Evolutionary conservation across 2,113 vertebrate genomes (phyloP), one percentile per base, ranked within the genome.

Genomic region (Lycocorax pyrrhopterus): DNA sequence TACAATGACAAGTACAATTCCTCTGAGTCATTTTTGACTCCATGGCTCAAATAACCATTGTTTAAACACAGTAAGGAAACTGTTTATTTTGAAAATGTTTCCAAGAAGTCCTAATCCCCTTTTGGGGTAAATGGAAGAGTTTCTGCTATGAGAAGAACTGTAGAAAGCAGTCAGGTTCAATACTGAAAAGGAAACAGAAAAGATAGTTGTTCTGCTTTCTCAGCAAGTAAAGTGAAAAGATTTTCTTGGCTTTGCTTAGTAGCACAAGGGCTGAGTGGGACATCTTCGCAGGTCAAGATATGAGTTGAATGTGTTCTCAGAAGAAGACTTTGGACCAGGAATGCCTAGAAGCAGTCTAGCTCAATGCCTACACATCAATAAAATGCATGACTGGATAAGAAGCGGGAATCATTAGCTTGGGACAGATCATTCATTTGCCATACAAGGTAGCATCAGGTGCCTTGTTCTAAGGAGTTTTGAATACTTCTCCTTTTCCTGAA

Each of bases 11-110:
- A 89, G 49, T 89, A 78, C 63, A 83, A 87, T 60, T 95, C 39
- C 87, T 82, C 81, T 83, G 84, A 96, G 83, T 93, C 67, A 60
- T 87, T 93, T 93, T 90, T 94, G 91, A 93, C 32, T 94, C 41
- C 27, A 2, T 84, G 52, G 32, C 58, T 94, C 88, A 96, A 90
- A 87, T 77, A 73, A 35, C 69, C 55, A 26, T 82, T 96, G 80
- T 85, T 90, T 93, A 92, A 94, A 76, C 53, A 84, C 22, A 43
- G 63, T 89, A 89, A 93, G 46, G 72, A 85, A 78, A 75, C 16
- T 85, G 37, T 89, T 94, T 93, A 90, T 80, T 72, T 96, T 59
- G 52, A 80, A 87, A 91, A 77, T 78, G 29, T 89, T 94, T 97
- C 69, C 60, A 89, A 91, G 67, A 87, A 56, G 56, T 58, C 23